Conservation (phyloP, 2,113 vertebrate species). For the Falco punctatus region DNA sequence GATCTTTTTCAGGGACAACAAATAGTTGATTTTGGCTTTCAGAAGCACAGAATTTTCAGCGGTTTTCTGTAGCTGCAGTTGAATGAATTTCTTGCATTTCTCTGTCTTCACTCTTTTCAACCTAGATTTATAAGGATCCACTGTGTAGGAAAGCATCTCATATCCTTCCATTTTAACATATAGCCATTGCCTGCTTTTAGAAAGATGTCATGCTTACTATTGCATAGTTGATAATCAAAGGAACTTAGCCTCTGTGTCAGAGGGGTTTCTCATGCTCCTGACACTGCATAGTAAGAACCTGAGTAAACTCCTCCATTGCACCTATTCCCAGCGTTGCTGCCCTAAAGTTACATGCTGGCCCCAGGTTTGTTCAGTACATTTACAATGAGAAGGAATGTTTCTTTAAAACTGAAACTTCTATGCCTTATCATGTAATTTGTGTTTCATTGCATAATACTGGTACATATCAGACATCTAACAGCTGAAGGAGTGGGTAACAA, state of each 20-base stretch:
- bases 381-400: background rate
- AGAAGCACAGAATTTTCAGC: background rate
- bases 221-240: background rate
- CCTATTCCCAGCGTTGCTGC: background rate
- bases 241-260: background rate
- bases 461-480: background rate
- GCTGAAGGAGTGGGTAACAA: constrained; percentile 1
- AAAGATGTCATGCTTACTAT: background rate
- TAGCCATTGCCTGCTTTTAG: background rate
- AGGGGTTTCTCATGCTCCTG: background rate
- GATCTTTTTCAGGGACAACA: background rate
- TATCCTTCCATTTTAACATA: background rate
- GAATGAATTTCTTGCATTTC: background rate
- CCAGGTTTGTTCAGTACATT: background rate
- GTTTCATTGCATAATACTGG: background rate
- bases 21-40: background rate
- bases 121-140: background rate
- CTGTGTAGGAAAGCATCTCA: background rate
- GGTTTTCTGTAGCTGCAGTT: background rate
- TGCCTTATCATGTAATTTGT: background rate
- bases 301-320: background rate
- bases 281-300: background rate
- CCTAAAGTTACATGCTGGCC: background rate
- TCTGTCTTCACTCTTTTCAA: background rate
- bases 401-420: background rate